Evolutionary conservation across 2,797 vertebrate species (phyloP).

Genomic region (Picus viridis): DNA sequence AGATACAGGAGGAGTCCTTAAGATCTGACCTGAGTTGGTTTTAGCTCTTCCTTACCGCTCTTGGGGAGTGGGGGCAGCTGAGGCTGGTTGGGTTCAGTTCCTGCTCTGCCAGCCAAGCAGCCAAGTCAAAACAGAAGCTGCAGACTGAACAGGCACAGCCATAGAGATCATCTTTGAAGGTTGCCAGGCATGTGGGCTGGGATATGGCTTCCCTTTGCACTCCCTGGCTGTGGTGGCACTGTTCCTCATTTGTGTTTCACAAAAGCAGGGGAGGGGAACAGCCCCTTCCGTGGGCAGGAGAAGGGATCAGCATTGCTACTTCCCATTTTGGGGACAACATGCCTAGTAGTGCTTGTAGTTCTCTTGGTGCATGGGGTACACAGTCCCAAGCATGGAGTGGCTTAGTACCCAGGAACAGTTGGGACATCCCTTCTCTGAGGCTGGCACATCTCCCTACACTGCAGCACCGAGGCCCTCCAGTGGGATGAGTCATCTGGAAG

Average conservation of each 20-base stretch:
- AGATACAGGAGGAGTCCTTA: not conserved
- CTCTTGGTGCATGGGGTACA: accelerated
- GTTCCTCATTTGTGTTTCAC: not conserved
- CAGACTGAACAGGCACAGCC: not conserved
- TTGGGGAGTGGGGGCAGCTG: not conserved
- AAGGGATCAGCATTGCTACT: accelerated
- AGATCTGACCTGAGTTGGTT: conserved; percentile 7
- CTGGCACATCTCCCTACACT: not conserved
- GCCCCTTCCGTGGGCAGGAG: accelerated
- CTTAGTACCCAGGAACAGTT: not conserved
- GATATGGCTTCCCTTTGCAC: not conserved
- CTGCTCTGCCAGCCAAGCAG: not conserved
- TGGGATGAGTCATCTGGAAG: not conserved
- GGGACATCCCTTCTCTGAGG: not conserved
- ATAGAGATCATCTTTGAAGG: not conserved
- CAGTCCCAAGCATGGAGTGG: accelerated
- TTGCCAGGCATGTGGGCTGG: accelerated
- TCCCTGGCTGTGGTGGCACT: not conserved
- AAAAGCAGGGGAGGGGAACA: accelerated
- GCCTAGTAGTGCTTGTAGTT: not conserved
- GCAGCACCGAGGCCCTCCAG: accelerated
- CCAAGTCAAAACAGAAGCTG: conserved; percentile 6
- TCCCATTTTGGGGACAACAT: accelerated
- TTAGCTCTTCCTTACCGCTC: not conserved
- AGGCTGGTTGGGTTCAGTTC: conserved; percentile 20